Evolutionary conservation across 2,888 invertebrate species (phyloP), one percentile per base, ranked within the genome.

Genomic region (Lycia hirtaria): DNA sequence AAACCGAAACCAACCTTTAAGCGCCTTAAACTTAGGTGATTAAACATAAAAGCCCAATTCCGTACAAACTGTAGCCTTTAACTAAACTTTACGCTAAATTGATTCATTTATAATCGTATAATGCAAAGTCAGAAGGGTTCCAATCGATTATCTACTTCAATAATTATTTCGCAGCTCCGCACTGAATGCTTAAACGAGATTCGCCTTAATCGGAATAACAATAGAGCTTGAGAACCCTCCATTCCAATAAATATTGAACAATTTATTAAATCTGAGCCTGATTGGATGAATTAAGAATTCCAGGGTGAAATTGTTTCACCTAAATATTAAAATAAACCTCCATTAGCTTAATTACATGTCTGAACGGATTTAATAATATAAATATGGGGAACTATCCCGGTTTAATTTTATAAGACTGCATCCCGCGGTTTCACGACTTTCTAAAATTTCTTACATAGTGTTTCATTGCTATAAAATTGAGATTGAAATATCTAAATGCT

Each of bases 1-100:
- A 9, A 19, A 37, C 19, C 37, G 19, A 17, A 10, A 3, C 19
- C 19, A 22, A 38, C 38, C 50, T 15, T 67, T 72, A 78, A 83
- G 72, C 77, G 76, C 73, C 87, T 84, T 80, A 83, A 88, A 86
- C 79, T 87, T 86, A 64, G 76, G 77, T 76, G 81, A 87, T 88
- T 86, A 86, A 75, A 48, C 48, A 76, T 69, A 67, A 75, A 83
- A 80, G 76, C 80, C 76, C 79, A 76, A 79, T 79, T 80, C 24
- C 17, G 12, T 20, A 65, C 66, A 69, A 73, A 68, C 60, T 57
- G 50, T 63, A 68, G 68, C 78, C 78, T 81, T 84, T 81, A 78
- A 75, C 69, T 67, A 71, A 78, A 76, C 64, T 78, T 73, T 67
- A 65, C 67, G 62, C 62, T 73, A 56, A 78, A 83, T 80, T 77